These are phyloP conservation scores for Epistrophella euchroma DNA, from an alignment of 2,888 invertebrate genomes.

Conservation along the genomic window DNA sequence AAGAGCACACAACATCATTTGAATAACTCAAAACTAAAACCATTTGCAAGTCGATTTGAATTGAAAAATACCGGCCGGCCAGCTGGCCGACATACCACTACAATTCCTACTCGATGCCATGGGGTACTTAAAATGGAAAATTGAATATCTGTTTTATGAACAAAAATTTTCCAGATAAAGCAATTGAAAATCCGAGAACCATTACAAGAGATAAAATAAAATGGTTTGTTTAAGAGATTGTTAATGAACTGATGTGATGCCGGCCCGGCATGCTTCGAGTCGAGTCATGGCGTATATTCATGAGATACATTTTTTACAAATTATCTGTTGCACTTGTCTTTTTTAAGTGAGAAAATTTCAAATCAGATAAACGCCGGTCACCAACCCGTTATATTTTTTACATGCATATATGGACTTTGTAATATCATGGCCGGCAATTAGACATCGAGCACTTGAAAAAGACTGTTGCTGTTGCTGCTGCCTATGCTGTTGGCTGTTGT, in stretches of 20 bases:
- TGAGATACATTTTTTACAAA: slow-evolving; percentile 43
- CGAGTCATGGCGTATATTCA: slow-evolving; percentile 11
- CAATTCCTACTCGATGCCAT: neutral
- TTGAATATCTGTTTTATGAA: slow-evolving; percentile 35
- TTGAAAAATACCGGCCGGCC: slow-evolving; percentile 14
- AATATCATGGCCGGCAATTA: slow-evolving; percentile 39
- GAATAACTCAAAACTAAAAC: slow-evolving; percentile 34
- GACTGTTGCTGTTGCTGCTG: neutral
- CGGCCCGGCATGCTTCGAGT: too few species aligned
- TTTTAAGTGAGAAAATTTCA: slow-evolving; percentile 42
- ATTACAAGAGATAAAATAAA: slow-evolving; percentile 33
- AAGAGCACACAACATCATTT: neutral
- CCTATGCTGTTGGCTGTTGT: neutral
- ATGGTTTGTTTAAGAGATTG: slow-evolving; percentile 43
- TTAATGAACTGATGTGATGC: slow-evolving; percentile 50
- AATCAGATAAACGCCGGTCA: slow-evolving; percentile 36
- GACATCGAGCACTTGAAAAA: slow-evolving; percentile 41
- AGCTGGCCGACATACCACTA: neutral
- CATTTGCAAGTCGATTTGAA: slow-evolving; percentile 21
- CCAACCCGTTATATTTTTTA: slow-evolving; percentile 22
- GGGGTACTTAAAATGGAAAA: slow-evolving; percentile 31
- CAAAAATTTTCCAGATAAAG: slow-evolving; percentile 40
- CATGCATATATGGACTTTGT: neutral
- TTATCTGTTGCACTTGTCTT: slow-evolving; percentile 41
- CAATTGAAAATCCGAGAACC: slow-evolving; percentile 38